Conservation (phyloP, 2,113 vertebrate species). For the Crotophaga sulcirostris region DNA sequence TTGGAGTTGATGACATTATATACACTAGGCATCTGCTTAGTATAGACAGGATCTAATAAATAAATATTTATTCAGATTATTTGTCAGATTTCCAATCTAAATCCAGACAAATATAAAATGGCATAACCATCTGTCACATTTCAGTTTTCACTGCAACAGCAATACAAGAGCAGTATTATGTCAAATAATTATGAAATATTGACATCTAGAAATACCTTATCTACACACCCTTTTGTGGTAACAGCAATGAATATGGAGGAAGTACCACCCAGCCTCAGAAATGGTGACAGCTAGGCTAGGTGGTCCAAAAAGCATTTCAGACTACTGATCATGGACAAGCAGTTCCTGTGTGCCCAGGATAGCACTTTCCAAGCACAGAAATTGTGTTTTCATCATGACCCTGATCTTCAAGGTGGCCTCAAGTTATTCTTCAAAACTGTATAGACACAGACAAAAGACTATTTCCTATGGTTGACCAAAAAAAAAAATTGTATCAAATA, state of each 20-base stretch:
- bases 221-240: neutral
- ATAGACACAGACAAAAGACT: neutral
- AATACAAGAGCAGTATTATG: neutral
- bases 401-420: neutral
- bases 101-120: neutral
- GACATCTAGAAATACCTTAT: neutral
- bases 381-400: neutral
- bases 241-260: neutral
- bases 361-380: neutral
- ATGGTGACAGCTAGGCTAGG: neutral
- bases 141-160: neutral
- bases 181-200: neutral
- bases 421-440: neutral
- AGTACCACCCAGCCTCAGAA: neutral
- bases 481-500: neutral
- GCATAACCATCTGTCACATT: neutral
- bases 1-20: fast-evolving
- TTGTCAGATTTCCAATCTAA: neutral
- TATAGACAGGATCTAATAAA: neutral
- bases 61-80: neutral
- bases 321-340: neutral
- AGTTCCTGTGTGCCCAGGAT: neutral
- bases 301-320: neutral
- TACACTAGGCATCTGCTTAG: neutral
- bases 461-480: neutral